Conservation (phyloP, 2,888 invertebrate genomes). For the Temnothorax unifasciatus region DNA sequence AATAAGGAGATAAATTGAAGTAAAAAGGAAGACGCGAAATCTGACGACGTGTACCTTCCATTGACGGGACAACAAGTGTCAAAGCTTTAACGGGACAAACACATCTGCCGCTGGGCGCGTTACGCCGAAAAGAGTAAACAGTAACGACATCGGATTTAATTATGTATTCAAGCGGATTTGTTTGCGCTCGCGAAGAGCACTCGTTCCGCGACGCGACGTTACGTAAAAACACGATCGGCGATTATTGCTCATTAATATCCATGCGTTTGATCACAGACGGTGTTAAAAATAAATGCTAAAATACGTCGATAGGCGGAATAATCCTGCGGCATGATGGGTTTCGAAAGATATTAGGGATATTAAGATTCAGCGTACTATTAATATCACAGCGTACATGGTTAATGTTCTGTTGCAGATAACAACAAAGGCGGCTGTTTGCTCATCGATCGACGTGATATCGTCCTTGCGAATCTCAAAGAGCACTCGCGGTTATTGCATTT, state of each 20-base stretch:
- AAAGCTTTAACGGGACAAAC: neutral
- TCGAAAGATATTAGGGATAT: neutral
- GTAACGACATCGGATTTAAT: conserved; percentile 28
- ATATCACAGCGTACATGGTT: neutral
- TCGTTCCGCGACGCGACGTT: conserved; percentile 6
- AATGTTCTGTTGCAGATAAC: conserved; percentile 40
- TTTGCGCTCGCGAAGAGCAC: neutral
- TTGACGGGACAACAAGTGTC: conserved; percentile 13
- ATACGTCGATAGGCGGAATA: neutral
- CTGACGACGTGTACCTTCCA: neutral
- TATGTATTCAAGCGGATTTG: conserved; percentile 31
- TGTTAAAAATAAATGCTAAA: conserved; percentile 45
- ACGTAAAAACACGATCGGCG: conserved; percentile 20
- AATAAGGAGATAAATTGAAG: neutral
- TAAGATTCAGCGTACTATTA: conserved; percentile 6
- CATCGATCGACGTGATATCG: conserved; percentile 1
- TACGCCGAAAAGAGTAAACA: conserved; percentile 2
- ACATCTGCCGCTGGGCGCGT: conserved; percentile 11
- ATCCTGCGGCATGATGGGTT: too few species aligned
- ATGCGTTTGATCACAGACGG: conserved; percentile 4
- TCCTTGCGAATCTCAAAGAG: conserved; percentile 1
- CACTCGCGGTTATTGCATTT: neutral
- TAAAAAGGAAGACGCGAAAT: neutral
- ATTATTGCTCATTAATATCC: conserved; percentile 39
- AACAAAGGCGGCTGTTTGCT: neutral